A percentile compares a stretch with the other conserved stretches of the same genome.
Conservation (phyloP, 2,113 vertebrate genomes). For the Neogobius melanostomus region DNA sequence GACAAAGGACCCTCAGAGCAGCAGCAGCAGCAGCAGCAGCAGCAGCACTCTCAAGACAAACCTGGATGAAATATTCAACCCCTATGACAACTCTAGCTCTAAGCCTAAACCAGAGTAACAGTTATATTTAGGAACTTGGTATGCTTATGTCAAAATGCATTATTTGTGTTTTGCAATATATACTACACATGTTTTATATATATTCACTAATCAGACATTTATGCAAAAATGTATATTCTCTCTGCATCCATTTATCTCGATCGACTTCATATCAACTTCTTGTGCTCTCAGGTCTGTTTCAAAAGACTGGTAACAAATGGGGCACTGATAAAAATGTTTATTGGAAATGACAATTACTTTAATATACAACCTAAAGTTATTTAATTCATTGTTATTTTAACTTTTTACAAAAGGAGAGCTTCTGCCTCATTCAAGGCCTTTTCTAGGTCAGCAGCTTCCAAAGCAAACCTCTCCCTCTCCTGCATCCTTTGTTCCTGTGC, state of each 20-base stretch:
- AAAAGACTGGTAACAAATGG: too few relatives aligned
- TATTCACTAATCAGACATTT: too few relatives aligned
- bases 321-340: not conserved
- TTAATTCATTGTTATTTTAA: conserved; percentile 1
- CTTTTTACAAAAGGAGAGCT: conserved; percentile 31
- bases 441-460: conserved; percentile 65
- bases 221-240: too few relatives aligned
- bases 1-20: fast-evolving
- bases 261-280: too few relatives aligned
- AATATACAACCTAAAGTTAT: not conserved
- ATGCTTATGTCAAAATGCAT: not conserved
- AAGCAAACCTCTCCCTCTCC: conserved; percentile 64
- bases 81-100: conserved; percentile 16
- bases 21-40: not conserved
- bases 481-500: conserved; percentile 52
- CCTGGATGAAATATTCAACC: conserved; percentile 26
- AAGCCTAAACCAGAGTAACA: not conserved
- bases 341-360: not conserved
- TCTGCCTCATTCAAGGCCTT: conserved; percentile 68
- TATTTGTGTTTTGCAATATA: too few relatives aligned
- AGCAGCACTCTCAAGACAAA: not conserved
- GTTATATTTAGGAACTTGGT: not conserved
- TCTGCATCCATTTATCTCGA: too few relatives aligned
- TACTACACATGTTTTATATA: too few relatives aligned
- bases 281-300: too few relatives aligned